Evolutionary conservation across 2,888 invertebrate genomes (phyloP).

Genomic region (Entomobrya proxima): DNA sequence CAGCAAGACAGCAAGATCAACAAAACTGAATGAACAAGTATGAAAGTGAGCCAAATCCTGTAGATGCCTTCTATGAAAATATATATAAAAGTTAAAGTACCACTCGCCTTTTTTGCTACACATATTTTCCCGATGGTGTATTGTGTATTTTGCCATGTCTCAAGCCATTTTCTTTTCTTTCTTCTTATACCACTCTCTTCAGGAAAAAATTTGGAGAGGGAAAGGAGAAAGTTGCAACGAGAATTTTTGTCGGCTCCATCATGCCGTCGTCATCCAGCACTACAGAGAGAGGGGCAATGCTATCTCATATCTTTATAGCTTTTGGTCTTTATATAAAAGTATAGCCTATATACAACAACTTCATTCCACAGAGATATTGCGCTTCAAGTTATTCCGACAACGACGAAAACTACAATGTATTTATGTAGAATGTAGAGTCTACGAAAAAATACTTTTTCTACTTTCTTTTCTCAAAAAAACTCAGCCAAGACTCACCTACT

Average conservation of each 20-base stretch:
- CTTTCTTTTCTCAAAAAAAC: neutral
- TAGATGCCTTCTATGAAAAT: slow-evolving; percentile 31
- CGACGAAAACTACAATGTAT: neutral
- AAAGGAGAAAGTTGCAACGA: neutral
- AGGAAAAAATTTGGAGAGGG: neutral
- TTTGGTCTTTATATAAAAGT: no score
- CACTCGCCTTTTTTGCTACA: no score
- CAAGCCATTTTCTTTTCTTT: neutral
- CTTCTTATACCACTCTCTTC: no score
- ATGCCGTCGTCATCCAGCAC: neutral
- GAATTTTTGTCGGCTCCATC: slow-evolving; percentile 5
- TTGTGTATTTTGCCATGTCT: neutral
- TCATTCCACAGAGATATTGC: neutral
- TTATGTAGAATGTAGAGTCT: neutral
- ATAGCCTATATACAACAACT: no score
- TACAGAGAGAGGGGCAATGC: slow-evolving; percentile 10
- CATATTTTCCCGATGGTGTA: neutral
- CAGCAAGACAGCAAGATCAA: slow-evolving; percentile 7
- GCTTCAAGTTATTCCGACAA: neutral
- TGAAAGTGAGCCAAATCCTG: slow-evolving; percentile 59
- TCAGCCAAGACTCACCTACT: neutral
- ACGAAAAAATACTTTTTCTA: no score
- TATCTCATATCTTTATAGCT: no score
- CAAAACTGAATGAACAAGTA: slow-evolving; percentile 30
- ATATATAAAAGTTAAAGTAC: neutral